These are phyloP conservation scores for Falco punctatus DNA, from an alignment of 2,113 vertebrate species.

Conservation along the genomic window DNA sequence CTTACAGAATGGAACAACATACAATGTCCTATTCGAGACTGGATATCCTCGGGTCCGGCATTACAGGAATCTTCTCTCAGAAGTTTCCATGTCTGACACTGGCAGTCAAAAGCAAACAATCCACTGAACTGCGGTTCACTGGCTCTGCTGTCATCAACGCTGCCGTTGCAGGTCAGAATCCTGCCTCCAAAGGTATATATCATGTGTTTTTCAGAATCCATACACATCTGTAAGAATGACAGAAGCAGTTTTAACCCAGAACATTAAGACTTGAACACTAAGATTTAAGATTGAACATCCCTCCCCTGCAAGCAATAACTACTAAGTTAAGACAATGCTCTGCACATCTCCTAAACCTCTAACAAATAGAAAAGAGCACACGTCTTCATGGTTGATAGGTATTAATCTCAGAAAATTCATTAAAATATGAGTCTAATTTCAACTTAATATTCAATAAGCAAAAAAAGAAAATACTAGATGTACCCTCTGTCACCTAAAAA, in stretches of 20 bases:
- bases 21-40: conserved; percentile 98
- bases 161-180: conserved; percentile 96
- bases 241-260: not conserved
- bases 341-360: not conserved
- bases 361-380: not conserved
- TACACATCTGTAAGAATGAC: conserved; percentile 88
- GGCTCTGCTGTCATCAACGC: conserved; percentile 92
- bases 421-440: not conserved
- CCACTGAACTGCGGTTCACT: conserved; percentile 98
- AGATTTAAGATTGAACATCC: not conserved
- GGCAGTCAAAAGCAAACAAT: conserved; percentile 93
- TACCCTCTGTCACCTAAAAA: not conserved
- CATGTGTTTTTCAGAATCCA: conserved; percentile 99
- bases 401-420: not conserved
- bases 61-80: conserved; percentile 97
- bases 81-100: conserved; percentile 90
- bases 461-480: not conserved
- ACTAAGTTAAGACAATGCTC: not conserved
- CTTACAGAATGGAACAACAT: conserved; percentile 97
- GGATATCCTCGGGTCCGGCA: conserved; percentile 95
- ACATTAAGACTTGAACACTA: not conserved
- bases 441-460: not conserved
- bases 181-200: conserved; percentile 98
- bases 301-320: not conserved
- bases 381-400: fast-evolving